A percentile compares a stretch with the other conserved stretches of the same genome.
Evolutionary conservation across 1,140 invertebrate species (phyloP).

Genomic region (Venturia canescens): DNA sequence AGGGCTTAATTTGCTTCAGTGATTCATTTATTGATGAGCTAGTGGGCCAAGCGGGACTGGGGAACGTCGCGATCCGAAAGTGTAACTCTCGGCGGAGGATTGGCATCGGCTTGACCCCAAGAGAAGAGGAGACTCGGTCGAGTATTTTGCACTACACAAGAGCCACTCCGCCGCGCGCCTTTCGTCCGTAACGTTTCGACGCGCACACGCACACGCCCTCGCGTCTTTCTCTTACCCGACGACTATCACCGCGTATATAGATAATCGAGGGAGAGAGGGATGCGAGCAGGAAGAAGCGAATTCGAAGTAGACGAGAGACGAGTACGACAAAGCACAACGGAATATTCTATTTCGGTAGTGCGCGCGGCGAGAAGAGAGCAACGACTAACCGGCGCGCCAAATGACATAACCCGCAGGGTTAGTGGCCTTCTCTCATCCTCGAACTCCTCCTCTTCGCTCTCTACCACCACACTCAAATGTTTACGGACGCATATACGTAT

Average conservation of each 20-base stretch:
- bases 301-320: conserved; percentile 47
- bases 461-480: neutral
- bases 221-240: neutral
- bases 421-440: conserved; percentile 52
- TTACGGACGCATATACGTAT: too few relatives aligned
- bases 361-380: conserved; percentile 41
- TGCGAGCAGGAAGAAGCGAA: conserved; percentile 35
- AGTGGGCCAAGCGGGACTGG: neutral
- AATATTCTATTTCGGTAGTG: conserved; percentile 55
- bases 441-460: conserved; percentile 15
- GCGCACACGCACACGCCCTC: neutral
- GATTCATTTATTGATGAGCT: neutral
- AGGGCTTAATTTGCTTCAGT: neutral
- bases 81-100: conserved; percentile 36
- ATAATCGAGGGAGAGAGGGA: neutral
- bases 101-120: conserved; percentile 39
- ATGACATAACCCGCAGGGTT: conserved; percentile 59
- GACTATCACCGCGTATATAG: neutral
- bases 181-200: neutral
- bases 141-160: conserved; percentile 12
- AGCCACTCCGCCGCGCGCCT: neutral
- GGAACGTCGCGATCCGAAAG: conserved; percentile 8
- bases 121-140: conserved; percentile 25
- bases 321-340: conserved; percentile 42
- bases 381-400: conserved; percentile 49